phyloP scores from a whole-genome alignment of 1,140 invertebrate genomes.

The Leptopilina clavipes region DNA sequence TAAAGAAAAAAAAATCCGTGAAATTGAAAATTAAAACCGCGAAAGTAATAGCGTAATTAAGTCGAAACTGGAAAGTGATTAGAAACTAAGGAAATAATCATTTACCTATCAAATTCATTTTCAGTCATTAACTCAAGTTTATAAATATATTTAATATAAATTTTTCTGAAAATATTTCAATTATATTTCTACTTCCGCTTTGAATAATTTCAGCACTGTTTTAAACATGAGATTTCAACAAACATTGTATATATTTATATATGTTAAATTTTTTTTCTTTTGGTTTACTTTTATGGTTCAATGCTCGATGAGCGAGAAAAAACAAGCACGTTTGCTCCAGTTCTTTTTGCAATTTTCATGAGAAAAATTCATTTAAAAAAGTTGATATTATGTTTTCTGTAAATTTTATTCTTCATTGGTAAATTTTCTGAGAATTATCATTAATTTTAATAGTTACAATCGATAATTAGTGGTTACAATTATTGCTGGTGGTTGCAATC shows the following conservation, averaged over 20 bases:
- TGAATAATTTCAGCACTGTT: not conserved
- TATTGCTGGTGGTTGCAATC: too few relatives aligned
- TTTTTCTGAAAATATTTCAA: not conserved
- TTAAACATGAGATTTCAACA: not conserved
- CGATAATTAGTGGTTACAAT: too few relatives aligned
- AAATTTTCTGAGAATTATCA: too few relatives aligned
- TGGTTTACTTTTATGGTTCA: not conserved
- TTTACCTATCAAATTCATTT: not conserved
- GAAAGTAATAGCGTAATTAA: constrained; percentile 35
- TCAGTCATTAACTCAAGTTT: not conserved
- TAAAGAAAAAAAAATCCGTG: not conserved
- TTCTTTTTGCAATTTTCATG: not conserved
- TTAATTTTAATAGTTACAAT: too few relatives aligned
- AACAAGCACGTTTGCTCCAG: constrained; percentile 4
- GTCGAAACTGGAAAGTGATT: constrained; percentile 8
- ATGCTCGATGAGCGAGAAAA: not conserved
- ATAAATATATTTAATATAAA: not conserved
- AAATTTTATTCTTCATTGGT: not conserved
- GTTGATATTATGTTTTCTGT: not conserved
- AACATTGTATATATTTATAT: not conserved
- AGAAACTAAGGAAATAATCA: constrained; percentile 9
- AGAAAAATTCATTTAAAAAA: not conserved
- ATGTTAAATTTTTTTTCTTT: not conserved
- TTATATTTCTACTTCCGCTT: not conserved
- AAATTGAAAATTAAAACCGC: constrained; percentile 24